These are phyloP conservation scores for Pterostichus madidus DNA, from an alignment of 2,888 invertebrate genomes.

Conservation along the genomic window DNA sequence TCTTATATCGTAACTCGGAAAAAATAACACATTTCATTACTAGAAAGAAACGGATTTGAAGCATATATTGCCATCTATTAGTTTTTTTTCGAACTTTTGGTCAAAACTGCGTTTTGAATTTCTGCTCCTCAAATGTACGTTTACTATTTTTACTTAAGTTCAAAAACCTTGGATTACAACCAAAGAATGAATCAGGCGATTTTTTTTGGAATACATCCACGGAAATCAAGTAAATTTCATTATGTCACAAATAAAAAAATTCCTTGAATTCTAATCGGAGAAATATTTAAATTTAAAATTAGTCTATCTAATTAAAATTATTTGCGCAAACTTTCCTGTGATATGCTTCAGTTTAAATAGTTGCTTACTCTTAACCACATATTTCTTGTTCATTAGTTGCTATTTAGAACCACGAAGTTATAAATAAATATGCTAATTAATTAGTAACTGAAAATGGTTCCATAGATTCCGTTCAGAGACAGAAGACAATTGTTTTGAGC, in stretches of 20 bases:
- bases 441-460: not conserved
- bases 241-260: not conserved
- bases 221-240: not conserved
- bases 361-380: not conserved
- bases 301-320: not conserved
- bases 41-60: too few species aligned
- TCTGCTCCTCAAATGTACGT: too few species aligned
- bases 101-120: too few species aligned
- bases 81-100: too few species aligned
- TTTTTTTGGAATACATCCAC: not conserved
- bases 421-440: slow-evolving; percentile 32
- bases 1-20: too few species aligned
- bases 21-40: too few species aligned
- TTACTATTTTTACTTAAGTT: slow-evolving; percentile 38
- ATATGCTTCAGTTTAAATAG: not conserved
- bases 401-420: not conserved
- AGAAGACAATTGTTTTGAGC: not conserved
- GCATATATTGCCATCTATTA: too few species aligned
- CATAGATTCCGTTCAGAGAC: not conserved
- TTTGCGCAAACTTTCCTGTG: not conserved
- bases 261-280: not conserved
- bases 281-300: not conserved
- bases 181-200: slow-evolving; percentile 13
- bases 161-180: slow-evolving; percentile 33
- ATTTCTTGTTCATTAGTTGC: slow-evolving; percentile 1